These are phyloP conservation scores for Danio aesculapii DNA, from an alignment of 2,797 vertebrate genomes.

Conservation along the genomic window DNA sequence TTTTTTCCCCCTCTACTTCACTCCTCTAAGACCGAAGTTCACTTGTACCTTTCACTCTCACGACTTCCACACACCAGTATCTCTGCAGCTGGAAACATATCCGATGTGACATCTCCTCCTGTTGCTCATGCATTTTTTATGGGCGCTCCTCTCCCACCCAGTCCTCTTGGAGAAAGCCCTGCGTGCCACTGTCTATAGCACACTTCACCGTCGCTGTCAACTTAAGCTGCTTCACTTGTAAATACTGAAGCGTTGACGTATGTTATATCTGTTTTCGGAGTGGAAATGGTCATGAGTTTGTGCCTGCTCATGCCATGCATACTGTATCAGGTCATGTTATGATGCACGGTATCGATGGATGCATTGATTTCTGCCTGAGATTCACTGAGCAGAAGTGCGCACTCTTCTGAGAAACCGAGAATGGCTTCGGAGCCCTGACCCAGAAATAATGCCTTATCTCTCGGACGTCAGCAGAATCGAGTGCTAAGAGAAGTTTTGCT, in stretches of 20 bases:
- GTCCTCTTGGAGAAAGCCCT: constrained; percentile 60
- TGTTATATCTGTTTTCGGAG: constrained; percentile 4
- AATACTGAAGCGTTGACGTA: not conserved
- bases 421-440: constrained; percentile 23
- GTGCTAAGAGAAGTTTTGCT: constrained; percentile 42
- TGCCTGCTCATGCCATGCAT: constrained; percentile 48
- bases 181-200: constrained; percentile 36
- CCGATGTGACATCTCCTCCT: constrained; percentile 81
- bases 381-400: constrained; percentile 50
- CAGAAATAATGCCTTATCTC: constrained; percentile 38
- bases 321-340: constrained; percentile 52
- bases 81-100: constrained; percentile 76
- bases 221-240: constrained; percentile 31
- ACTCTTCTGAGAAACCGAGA: constrained; percentile 39
- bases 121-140: constrained; percentile 83
- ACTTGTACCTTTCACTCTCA: constrained; percentile 62
- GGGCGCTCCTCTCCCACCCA: constrained; percentile 60
- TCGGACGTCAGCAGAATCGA: constrained; percentile 35
- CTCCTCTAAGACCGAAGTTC: constrained; percentile 46
- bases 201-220: not conserved
- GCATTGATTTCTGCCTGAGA: constrained; percentile 63
- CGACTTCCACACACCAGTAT: constrained; percentile 69
- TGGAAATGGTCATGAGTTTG: constrained; percentile 48
- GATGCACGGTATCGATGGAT: constrained; percentile 65
- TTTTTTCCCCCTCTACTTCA: constrained; percentile 25